Conservation (phyloP, 64 coral and sea anemone species). For the Astreopora myriophthalma region DNA sequence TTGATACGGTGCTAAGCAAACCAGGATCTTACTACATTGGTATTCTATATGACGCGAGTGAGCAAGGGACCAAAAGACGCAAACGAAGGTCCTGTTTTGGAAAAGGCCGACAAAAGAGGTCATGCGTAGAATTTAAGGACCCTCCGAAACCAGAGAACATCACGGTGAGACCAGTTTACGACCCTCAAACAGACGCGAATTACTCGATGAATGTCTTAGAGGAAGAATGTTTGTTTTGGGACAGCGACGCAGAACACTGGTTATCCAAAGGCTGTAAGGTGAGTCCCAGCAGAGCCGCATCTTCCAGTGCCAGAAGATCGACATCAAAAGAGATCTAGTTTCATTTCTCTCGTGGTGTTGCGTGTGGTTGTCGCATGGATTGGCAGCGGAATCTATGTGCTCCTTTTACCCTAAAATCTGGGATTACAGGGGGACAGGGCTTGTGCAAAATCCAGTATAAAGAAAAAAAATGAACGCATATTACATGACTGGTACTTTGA, state of each 20-base stretch:
- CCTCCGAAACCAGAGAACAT: constrained; percentile 73
- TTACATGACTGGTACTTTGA: no score
- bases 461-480: no score
- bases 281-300: no score
- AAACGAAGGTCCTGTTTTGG: constrained; percentile 61
- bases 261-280: constrained; percentile 72
- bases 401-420: no score
- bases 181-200: constrained; percentile 72
- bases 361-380: no score
- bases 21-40: constrained; percentile 64
- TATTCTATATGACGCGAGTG: constrained; percentile 19
- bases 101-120: constrained; percentile 63
- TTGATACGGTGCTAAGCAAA: constrained; percentile 7
- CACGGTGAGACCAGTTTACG: constrained; percentile 56
- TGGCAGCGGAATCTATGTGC: no score
- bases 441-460: no score
- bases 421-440: no score
- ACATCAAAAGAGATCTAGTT: background rate
- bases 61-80: constrained; percentile 22
- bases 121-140: constrained; percentile 78
- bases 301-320: no score
- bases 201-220: constrained; percentile 61
- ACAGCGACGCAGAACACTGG: constrained; percentile 52
- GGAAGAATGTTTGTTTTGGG: constrained; percentile 76
- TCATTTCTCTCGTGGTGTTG: background rate